Evolutionary conservation across 2,113 vertebrate genomes (phyloP), one percentile per base, ranked within the genome.

Genomic region (Prionailurus viverrinus): DNA sequence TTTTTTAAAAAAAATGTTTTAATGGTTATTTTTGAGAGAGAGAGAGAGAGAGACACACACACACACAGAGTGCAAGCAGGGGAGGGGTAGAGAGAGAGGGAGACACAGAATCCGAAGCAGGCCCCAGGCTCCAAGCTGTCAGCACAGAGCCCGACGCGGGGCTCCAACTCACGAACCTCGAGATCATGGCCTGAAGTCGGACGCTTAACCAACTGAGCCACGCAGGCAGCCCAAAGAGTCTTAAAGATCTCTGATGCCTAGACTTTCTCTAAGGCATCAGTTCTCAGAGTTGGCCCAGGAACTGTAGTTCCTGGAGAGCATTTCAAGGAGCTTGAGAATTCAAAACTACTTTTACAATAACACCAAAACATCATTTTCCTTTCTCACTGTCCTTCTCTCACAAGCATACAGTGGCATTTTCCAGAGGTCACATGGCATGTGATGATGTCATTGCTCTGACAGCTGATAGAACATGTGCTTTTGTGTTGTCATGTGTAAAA

Each of bases 231-330:
- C 58, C 58, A 61, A 61, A 61, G 7, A 61, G 78, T 82, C 80
- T 84, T 53, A 61, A 27, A 39, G 3, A 55, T 82, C 29, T 61
- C 51, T 97, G 74, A 31, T 78, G 41, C 78, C 91, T 53, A 71
- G n/a, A 82, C 29, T 68, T 71, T 31, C 27, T 83, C 27, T 65
- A 80, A 69, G 61, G 31, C 58, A 82, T 19, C 27, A 18, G 31
- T 93, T 93, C 45, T 82, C 80, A 90, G 58, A 82, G 66, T 85
- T 94, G 51, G 10, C 71, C 13, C 82, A 91, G 80, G 41, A 94
- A 66, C 55, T 66, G 19, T 69, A 55, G 29, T 89, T 96, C 48
- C 48, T 74, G 80, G 29, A 94, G 36, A 74, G 33, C 15, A 23
- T 82, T 86, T 76, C 51, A 81, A 94, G 74, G 68, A 69, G 65